phyloP scores from a whole-genome alignment of 1,140 invertebrate genomes.

The Babylonia areolata region DNA sequence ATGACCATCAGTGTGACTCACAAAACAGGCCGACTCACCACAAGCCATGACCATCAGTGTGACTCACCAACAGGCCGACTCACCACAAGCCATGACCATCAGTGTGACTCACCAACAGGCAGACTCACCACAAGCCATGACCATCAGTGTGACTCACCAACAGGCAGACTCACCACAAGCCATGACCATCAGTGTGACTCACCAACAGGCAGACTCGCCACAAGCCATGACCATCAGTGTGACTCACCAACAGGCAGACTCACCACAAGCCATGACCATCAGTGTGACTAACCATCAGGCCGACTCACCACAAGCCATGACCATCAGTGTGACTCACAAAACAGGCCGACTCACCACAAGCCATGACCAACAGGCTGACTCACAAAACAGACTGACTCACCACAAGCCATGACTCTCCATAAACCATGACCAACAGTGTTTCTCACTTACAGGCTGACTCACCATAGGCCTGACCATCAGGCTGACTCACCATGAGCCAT shows the following conservation, averaged over 20 bases:
- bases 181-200: not conserved
- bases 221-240: no score
- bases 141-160: not conserved
- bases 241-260: constrained; percentile 1
- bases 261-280: not conserved
- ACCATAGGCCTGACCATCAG: not conserved
- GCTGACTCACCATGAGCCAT: not conserved
- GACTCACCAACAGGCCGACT: no score
- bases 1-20: no score
- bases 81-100: no score
- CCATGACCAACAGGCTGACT: no score
- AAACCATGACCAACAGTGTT: no score
- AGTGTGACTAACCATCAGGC: not conserved
- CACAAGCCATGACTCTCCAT: constrained; percentile 31
- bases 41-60: constrained; percentile 34
- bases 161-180: not conserved
- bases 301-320: not conserved
- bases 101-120: no score
- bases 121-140: no score
- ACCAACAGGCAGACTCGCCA: not conserved
- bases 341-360: not conserved
- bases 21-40: constrained; percentile 7
- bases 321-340: not conserved
- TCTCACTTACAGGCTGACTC: no score
- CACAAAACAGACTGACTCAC: not conserved